phyloP scores from a whole-genome alignment of 2,888 invertebrate genomes.

The Branchipolynoe longqiensis region DNA sequence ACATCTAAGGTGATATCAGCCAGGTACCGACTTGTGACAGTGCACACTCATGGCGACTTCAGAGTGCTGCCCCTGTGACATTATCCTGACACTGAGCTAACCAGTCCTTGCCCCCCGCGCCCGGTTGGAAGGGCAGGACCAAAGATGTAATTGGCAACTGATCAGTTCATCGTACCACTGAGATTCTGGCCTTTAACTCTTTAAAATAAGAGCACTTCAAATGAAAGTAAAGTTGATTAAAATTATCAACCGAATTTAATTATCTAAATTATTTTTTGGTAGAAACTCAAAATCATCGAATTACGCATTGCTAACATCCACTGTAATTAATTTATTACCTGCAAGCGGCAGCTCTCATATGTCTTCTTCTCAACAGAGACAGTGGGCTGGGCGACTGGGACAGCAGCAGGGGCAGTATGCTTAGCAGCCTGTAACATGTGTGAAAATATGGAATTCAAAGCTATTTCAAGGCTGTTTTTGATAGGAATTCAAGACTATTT shows the following conservation, averaged over 20 bases:
- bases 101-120: too few relatives aligned
- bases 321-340: slow-evolving; percentile 80
- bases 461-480: too few relatives aligned
- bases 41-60: too few relatives aligned
- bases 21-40: too few relatives aligned
- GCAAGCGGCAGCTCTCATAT: slow-evolving; percentile 87
- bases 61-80: too few relatives aligned
- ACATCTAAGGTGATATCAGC: too few relatives aligned
- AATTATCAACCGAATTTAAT: background rate
- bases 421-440: slow-evolving; percentile 67
- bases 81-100: too few relatives aligned
- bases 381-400: slow-evolving; percentile 60
- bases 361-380: slow-evolving; percentile 82
- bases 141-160: background rate
- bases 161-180: background rate
- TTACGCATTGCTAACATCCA: too few relatives aligned
- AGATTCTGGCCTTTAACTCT: background rate
- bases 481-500: too few relatives aligned
- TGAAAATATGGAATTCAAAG: too few relatives aligned
- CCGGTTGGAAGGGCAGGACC: too few relatives aligned
- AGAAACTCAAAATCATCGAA: background rate
- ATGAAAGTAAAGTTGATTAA: background rate
- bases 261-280: background rate
- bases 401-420: slow-evolving; percentile 63
- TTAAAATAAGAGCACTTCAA: too few relatives aligned